Conservation (phyloP, 2,113 vertebrate genomes). For the Laticauda colubrina region DNA sequence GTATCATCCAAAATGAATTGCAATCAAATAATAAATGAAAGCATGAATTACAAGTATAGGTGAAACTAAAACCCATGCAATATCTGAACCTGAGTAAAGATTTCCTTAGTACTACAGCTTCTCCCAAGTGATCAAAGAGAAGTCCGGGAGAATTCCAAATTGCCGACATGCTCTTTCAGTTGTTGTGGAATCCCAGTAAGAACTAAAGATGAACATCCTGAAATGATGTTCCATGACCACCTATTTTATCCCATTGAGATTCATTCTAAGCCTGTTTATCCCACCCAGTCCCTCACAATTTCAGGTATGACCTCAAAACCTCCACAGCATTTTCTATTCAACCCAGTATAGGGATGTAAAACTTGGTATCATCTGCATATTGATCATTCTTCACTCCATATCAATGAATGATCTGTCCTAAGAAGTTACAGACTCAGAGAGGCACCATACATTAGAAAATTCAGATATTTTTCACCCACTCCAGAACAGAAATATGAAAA, state of each 20-base stretch:
- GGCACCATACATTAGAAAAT: background rate
- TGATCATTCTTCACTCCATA: background rate
- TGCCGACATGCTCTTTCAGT: background rate
- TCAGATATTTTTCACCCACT: background rate
- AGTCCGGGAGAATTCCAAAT: background rate
- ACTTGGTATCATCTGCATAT: background rate
- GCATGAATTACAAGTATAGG: background rate
- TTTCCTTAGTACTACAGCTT: background rate
- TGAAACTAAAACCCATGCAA: background rate
- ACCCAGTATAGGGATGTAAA: background rate
- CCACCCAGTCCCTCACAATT: background rate
- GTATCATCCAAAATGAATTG: background rate
- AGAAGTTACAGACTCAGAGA: background rate
- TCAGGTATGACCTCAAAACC: background rate
- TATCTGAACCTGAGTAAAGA: background rate
- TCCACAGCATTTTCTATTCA: background rate
- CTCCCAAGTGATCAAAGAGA: background rate
- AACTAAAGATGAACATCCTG: background rate
- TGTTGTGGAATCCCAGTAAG: background rate
- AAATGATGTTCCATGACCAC: background rate
- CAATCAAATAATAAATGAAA: background rate
- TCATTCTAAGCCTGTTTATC: background rate
- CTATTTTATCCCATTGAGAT: background rate
- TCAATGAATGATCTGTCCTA: background rate
- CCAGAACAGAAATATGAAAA: background rate